A percentile compares a stretch with the other conserved stretches of the same genome.
Conservation (phyloP, 2,797 vertebrate species). For the Enteromius thamalakanensis region DNA sequence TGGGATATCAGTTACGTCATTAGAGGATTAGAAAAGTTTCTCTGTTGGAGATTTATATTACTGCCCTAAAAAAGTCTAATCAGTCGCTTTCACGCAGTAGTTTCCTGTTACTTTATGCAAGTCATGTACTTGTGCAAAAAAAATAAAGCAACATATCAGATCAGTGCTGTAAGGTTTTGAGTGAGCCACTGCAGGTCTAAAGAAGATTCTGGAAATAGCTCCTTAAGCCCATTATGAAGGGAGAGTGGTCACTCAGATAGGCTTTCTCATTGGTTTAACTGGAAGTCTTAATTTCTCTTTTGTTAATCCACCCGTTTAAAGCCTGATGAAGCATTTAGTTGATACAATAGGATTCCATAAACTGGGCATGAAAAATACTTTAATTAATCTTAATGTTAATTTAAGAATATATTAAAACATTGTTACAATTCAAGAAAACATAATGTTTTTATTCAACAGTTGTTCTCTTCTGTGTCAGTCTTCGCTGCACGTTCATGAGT, state of each 20-base stretch:
- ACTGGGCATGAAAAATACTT: not conserved
- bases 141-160: conserved; percentile 6
- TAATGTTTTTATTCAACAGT: not conserved
- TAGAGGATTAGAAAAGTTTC: conserved; percentile 2
- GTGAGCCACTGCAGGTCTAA: not conserved
- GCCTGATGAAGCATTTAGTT: not conserved
- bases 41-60: conserved; percentile 5
- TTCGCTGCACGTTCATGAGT: no score
- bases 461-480: no score
- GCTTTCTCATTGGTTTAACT: conserved; percentile 49
- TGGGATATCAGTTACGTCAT: not conserved
- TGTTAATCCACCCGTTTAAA: conserved; percentile 20
- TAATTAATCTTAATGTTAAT: not conserved
- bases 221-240: conserved; percentile 72
- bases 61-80: not conserved
- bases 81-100: not conserved
- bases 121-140: not conserved
- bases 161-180: not conserved
- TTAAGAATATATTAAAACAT: not conserved
- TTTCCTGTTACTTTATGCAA: conserved; percentile 18
- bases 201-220: conserved; percentile 64
- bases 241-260: conserved; percentile 57
- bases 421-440: not conserved
- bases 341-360: not conserved
- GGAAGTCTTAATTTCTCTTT: conserved; percentile 11